Evolutionary conservation across 2,113 vertebrate species (phyloP).

Genomic region (Cephalopterus ornatus): DNA sequence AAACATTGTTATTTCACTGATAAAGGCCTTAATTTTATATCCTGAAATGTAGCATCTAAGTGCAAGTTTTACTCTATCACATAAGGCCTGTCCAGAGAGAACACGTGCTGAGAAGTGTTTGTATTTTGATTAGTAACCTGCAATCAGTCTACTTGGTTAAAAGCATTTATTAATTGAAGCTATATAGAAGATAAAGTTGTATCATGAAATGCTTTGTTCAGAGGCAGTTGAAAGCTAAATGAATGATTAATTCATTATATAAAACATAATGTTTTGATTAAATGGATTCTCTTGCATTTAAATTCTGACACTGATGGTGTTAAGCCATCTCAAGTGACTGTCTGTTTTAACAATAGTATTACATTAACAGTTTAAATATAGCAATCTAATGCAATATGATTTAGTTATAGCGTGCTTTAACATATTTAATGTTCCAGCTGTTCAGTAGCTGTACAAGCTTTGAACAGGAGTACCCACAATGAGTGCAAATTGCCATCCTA

Average conservation of each 20-base stretch:
- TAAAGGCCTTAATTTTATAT: background rate
- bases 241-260: slow-evolving; percentile 27
- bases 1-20: background rate
- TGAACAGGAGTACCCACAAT: background rate
- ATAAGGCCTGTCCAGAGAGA: background rate
- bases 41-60: background rate
- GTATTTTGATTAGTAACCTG: background rate
- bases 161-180: slow-evolving; percentile 14
- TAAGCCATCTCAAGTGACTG: background rate
- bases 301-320: background rate
- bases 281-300: background rate
- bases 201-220: background rate
- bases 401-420: background rate
- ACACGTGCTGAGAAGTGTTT: background rate
- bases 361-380: background rate
- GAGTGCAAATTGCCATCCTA: background rate
- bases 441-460: background rate
- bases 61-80: background rate
- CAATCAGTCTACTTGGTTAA: background rate
- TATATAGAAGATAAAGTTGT: background rate
- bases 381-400: background rate
- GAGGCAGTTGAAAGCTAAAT: background rate
- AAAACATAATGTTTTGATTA: slow-evolving; percentile 24
- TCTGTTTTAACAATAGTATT: background rate
- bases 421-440: background rate